Base-by-base conservation (phyloP, 2,888 invertebrate genomes). In the Agrilus cyanescens region DNA sequence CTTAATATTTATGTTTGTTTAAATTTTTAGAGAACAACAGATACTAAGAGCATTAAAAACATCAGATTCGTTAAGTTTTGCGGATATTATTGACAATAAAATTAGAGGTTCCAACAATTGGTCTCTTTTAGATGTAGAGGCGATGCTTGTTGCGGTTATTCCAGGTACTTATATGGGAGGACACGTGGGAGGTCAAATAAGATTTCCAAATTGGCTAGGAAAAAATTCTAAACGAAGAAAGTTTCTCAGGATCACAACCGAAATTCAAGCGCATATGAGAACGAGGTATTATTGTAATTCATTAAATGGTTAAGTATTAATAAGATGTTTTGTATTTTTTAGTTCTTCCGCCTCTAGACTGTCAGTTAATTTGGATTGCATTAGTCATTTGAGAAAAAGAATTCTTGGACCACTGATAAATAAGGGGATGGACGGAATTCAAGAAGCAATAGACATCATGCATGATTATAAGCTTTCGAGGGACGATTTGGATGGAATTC, bases 131-230 rank as follows among this genome's bases (percentile, higher is more conserved):
- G 93, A 96, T 8, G 67, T 72, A 31, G 78, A 80, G 75, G 95
- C 93, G 0, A 81, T 93, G 68, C 89, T 82, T 66, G 82, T 90
- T 33, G 89, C 90, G 12, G 90, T 95, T 33, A 71, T 96, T 42
- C 97, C 97, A 0, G 94, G 96, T 0, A 76, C 84, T 54, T 71
- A 77, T 41, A 77, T 97, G 77, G 74, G 81, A 18, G 97, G 97
- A 0, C 75, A 81, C 57, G 65, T 94, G 45, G 70, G 74, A 0
- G 80, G 77, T 0, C 84, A 84, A 71, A 84, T 94, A 14, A 82
- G 84, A 58, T 98, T 98, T 66, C 98, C 98, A 2, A 71, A 76
- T 32, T 98, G 97, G 96, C 78, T 98, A 41, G 98, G 98, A 1
- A 91, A 91, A 68, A 90, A 95, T 70, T 96, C 97, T 0, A 82